phyloP scores from a whole-genome alignment of 2,113 vertebrate species.

The Beaufortia kweichowensis region DNA sequence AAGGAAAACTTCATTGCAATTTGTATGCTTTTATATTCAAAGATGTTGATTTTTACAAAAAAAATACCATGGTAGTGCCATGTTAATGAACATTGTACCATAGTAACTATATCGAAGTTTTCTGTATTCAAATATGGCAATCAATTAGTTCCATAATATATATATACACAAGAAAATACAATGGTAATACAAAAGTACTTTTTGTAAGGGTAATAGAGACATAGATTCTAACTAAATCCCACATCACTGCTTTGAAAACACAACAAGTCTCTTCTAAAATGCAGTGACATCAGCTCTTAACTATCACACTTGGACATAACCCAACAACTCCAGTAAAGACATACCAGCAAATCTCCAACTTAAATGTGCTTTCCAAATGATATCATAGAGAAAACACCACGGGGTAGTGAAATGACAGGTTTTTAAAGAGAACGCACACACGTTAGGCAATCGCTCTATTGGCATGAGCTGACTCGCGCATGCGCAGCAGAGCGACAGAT shows the following conservation, averaged over 20 bases:
- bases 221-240: not conserved
- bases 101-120: no score
- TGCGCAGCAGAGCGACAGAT: conserved; percentile 17
- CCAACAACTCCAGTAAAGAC: not conserved
- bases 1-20: no score
- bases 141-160: no score
- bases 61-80: no score
- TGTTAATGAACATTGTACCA: no score
- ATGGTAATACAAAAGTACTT: not conserved
- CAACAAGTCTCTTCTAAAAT: not conserved
- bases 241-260: not conserved
- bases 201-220: not conserved
- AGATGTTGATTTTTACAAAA: no score
- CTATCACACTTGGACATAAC: not conserved
- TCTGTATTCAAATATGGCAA: no score
- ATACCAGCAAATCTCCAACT: not conserved
- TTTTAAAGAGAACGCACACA: not conserved
- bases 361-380: conserved; percentile 1
- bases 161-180: no score
- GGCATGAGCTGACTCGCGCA: conserved; percentile 7
- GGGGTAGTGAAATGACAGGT: conserved; percentile 8
- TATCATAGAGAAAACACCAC: conserved; percentile 10
- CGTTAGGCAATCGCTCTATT: conserved; percentile 11
- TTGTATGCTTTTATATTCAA: no score
- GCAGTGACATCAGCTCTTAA: not conserved